Percentiles rank a stretch among this genome's conserved stretches.
These are phyloP conservation scores for Semnornis frantzii DNA, from an alignment of 2,113 vertebrate genomes.

Conservation along the genomic window DNA sequence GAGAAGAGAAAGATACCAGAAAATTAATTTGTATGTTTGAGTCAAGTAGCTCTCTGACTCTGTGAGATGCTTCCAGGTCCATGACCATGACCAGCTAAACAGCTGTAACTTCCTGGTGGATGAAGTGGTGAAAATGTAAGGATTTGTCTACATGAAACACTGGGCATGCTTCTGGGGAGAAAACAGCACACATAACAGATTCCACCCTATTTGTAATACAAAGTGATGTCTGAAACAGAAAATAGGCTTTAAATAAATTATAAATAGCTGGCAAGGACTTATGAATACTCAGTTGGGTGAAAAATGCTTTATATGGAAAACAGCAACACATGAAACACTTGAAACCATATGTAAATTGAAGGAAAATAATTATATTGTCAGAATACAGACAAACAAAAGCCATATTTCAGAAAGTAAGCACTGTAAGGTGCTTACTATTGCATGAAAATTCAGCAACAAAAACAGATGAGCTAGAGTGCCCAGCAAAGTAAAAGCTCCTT, in stretches of 20 bases:
- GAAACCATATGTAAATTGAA: neutral
- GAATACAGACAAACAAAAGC: slow-evolving; percentile 8
- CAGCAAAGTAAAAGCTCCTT: slow-evolving; percentile 7
- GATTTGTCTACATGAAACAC: neutral
- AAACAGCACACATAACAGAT: neutral
- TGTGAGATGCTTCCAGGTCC: neutral
- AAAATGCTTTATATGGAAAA: neutral
- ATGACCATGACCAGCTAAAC: neutral
- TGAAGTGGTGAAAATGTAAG: neutral
- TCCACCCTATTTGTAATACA: slow-evolving; percentile 1
- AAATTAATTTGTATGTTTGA: neutral
- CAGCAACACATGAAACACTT: neutral
- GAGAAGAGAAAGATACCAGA: neutral
- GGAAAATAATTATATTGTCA: neutral
- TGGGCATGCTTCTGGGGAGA: neutral
- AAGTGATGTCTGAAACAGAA: slow-evolving; percentile 30
- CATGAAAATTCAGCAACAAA: slow-evolving; percentile 13
- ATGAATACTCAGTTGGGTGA: neutral
- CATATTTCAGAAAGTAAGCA: neutral
- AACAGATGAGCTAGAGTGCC: neutral
- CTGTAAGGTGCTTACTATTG: neutral
- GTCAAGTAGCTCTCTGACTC: neutral
- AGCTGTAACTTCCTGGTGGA: neutral
- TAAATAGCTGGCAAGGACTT: slow-evolving; percentile 11
- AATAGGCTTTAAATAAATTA: slow-evolving; percentile 19